Conservation (phyloP, 2,113 vertebrate genomes). For the Callionymus lyra region DNA sequence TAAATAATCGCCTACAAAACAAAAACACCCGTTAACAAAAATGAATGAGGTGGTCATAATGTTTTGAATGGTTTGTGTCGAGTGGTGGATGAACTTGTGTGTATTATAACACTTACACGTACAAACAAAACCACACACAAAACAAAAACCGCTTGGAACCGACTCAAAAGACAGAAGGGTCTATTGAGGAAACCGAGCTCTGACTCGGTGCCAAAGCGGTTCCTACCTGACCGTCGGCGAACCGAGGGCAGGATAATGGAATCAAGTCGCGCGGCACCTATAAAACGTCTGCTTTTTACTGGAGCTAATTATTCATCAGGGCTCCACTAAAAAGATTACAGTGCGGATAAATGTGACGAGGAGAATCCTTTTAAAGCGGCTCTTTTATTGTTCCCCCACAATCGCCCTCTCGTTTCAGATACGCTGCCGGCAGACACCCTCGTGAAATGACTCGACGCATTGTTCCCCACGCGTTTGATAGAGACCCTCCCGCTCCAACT, state of each 20-base stretch:
- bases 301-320: constrained; percentile 59
- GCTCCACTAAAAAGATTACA: constrained; percentile 56
- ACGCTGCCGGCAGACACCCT: constrained; percentile 32
- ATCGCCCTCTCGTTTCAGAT: constrained; percentile 53
- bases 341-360: constrained; percentile 47
- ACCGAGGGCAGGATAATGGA: constrained; percentile 53
- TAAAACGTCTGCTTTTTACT: constrained; percentile 54
- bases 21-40: no score
- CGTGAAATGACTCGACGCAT: constrained; percentile 57
- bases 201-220: constrained; percentile 15
- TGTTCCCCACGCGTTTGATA: constrained; percentile 55
- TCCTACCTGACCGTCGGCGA: constrained; percentile 23
- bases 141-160: background rate
- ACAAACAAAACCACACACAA: no score
- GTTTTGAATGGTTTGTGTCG: no score
- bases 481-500: constrained; percentile 44
- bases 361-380: constrained; percentile 65
- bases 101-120: no score
- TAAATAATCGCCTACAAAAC: no score
- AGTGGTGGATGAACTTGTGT: no score
- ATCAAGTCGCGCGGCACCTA: constrained; percentile 44
- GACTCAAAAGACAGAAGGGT: constrained; percentile 10
- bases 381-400: constrained; percentile 54
- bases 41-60: no score
- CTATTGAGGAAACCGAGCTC: constrained; percentile 3